Evolutionary conservation across 1,140 invertebrate species (phyloP), one percentile per base, ranked within the genome.

Genomic region (Triops cancriformis): DNA sequence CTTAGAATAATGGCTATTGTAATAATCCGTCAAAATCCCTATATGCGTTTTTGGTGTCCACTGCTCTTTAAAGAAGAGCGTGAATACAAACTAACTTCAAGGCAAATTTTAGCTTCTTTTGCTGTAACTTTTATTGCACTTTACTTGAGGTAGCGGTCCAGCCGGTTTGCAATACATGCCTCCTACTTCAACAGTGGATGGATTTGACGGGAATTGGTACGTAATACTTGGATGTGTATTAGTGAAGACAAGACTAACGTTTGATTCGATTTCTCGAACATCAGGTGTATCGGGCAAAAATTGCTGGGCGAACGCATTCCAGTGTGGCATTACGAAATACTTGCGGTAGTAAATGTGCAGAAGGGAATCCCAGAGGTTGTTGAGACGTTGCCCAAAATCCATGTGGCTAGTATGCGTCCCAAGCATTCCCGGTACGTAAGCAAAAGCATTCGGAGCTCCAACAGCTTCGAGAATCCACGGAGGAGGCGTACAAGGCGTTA

Each of bases 181-280:
- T 12, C 92, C 93, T 4, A 94, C 90, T 84, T 94, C 93, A 11
- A 91, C 91, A 0, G 93, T 91, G 83, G 92, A 92, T 0, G 91
- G 90, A 80, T 93, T 84, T 81, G 91, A 90, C 0, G 91, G 88
- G 45, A 91, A 86, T 0, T 91, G 88, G 83, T 93, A 92, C 0
- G 90, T 89, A 1, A 93, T 88, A 10, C 89, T 89, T 75, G 89
- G 89, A 82, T 93, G 91, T 42, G 88, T 90, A 84, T 93, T 93
- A 82, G 93, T 91, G 7, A 93, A 84, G 42, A 93, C 91, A 81
- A 93, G 90, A 82, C 90, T 91, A 1, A 90, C 90, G 82, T 91
- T 91, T 80, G 86, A 88, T 1, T 87, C 85, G 80, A 90, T 86
- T 7, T 90, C 89, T 72, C 90, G 90, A 0, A 89, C 86, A 79